Evolutionary conservation across 2,797 vertebrate genomes (phyloP).

Genomic region (Taenioides sp.): DNA sequence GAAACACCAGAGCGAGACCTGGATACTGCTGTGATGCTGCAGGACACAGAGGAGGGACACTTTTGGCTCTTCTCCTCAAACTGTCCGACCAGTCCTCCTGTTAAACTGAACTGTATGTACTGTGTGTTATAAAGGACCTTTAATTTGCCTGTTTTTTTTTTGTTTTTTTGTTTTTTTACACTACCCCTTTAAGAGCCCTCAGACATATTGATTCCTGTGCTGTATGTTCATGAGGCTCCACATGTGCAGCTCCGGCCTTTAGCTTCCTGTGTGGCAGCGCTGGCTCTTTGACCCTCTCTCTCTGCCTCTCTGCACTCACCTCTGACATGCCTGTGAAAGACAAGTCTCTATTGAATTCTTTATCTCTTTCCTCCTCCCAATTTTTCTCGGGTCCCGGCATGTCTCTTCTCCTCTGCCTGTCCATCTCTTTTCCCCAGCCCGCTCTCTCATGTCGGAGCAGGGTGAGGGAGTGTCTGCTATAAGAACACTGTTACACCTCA

Average conservation of each 20-base stretch:
- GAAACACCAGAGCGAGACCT: too few species aligned
- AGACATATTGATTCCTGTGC: background rate
- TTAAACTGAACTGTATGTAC: too few species aligned
- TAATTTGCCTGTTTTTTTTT: background rate
- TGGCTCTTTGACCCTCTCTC: slow-evolving; percentile 62
- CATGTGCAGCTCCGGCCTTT: slow-evolving; percentile 71
- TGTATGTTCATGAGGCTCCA: slow-evolving; percentile 18
- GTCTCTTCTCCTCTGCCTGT: slow-evolving; percentile 60
- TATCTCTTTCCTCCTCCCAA: slow-evolving; percentile 47
- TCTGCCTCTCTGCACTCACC: slow-evolving; percentile 52
- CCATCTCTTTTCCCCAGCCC: slow-evolving; percentile 62
- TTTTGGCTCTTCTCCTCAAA: too few species aligned
- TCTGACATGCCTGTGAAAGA: slow-evolving; percentile 58
- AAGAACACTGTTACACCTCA: slow-evolving; percentile 60
- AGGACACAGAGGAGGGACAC: too few species aligned
- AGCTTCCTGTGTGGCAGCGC: slow-evolving; percentile 63
- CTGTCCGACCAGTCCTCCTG: too few species aligned
- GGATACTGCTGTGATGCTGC: too few species aligned
- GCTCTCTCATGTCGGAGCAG: slow-evolving; percentile 60
- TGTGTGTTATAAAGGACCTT: too few species aligned
- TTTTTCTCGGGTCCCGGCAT: slow-evolving; percentile 33
- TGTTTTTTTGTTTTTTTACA: background rate
- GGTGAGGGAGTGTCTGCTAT: slow-evolving; percentile 65
- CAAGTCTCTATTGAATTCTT: slow-evolving; percentile 62
- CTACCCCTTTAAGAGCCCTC: background rate